A percentile compares a stretch with the other conserved stretches of the same genome.
These are phyloP conservation scores for Dromaius novaehollandiae DNA, from an alignment of 2,113 vertebrate genomes.

Conservation along the genomic window DNA sequence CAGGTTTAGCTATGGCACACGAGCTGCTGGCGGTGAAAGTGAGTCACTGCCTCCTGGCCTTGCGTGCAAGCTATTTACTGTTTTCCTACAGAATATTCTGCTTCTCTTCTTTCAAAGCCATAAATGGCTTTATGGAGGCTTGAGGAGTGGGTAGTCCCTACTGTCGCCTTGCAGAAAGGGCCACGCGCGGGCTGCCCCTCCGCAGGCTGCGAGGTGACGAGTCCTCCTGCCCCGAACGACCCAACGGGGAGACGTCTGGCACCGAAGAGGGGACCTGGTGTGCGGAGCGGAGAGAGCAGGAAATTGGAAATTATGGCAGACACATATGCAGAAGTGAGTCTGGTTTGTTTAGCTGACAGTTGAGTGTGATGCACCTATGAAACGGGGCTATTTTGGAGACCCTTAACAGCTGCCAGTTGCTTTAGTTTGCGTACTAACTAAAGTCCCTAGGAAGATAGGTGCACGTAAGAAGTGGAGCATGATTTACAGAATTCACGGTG, in stretches of 20 bases:
- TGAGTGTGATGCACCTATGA: not conserved
- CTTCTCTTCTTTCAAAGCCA: too few species aligned
- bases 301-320: not conserved
- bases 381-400: not conserved
- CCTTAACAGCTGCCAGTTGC: not conserved
- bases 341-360: not conserved
- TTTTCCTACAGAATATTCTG: not conserved
- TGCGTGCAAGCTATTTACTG: not conserved
- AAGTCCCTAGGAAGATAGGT: too few species aligned
- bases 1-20: rapidly evolving
- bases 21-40: not conserved
- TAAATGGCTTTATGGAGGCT: too few species aligned
- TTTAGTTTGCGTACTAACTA: not conserved
- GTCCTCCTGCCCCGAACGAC: rapidly evolving
- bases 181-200: not conserved
- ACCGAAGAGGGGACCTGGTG: not conserved
- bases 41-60: not conserved
- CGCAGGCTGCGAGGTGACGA: not conserved
- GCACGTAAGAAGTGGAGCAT: not conserved
- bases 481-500: not conserved
- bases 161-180: not conserved
- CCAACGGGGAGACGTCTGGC: not conserved
- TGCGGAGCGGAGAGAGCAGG: not conserved
- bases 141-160: too few species aligned
- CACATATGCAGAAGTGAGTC: not conserved